These are phyloP conservation scores for Terebella lapidaria DNA, from an alignment of 2,888 invertebrate genomes.

Conservation along the genomic window DNA sequence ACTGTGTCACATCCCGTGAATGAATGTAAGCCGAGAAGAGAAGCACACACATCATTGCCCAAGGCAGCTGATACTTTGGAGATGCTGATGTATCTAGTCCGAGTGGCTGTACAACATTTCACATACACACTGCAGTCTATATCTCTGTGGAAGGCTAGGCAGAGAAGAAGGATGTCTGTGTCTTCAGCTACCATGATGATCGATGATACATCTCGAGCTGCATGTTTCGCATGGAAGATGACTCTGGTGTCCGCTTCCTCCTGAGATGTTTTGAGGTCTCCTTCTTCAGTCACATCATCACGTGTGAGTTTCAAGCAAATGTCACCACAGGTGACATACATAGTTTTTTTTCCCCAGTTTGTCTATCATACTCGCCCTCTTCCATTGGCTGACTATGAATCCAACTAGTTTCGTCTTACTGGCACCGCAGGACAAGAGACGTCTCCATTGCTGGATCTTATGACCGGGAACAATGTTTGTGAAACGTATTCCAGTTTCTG, in stretches of 20 bases:
- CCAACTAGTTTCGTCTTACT: constrained; percentile 14
- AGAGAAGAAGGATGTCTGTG: constrained; percentile 21
- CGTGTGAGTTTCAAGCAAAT: constrained; percentile 15
- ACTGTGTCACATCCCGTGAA: constrained; percentile 23
- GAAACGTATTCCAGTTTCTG: constrained; percentile 7
- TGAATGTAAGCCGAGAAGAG: constrained; percentile 20
- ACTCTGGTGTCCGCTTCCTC: constrained; percentile 25
- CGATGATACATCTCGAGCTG: constrained; percentile 2
- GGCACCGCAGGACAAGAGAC: neutral
- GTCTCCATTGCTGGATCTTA: constrained; percentile 16
- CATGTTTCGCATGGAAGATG: constrained; percentile 17
- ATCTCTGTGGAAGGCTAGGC: constrained; percentile 9
- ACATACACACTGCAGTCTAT: neutral
- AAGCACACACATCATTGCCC: constrained; percentile 14
- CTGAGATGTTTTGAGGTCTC: constrained; percentile 13
- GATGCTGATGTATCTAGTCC: constrained; percentile 8
- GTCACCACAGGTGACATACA: constrained; percentile 22
- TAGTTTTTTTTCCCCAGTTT: constrained; percentile 7
- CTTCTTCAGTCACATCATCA: constrained; percentile 4
- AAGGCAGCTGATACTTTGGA: constrained; percentile 11
- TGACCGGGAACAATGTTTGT: constrained; percentile 17
- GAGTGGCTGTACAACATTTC: neutral
- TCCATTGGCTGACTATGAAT: constrained; percentile 17
- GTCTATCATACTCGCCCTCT: constrained; percentile 3
- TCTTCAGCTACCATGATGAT: constrained; percentile 20